Conservation (phyloP, 1,140 invertebrate genomes). For the Chymomyza costata region DNA sequence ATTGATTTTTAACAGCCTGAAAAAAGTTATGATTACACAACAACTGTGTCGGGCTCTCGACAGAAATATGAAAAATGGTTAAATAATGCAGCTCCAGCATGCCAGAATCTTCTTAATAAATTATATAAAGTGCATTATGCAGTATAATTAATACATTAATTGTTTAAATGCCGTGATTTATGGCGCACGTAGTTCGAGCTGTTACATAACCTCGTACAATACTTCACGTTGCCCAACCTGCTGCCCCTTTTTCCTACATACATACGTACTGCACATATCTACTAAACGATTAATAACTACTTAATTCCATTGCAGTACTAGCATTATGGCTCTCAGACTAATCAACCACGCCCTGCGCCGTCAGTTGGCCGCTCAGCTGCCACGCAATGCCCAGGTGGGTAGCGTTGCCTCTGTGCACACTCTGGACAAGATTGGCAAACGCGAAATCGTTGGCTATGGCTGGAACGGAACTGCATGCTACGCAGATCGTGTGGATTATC, state of each 20-base stretch:
- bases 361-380: slow-evolving; percentile 55
- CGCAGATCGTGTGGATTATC: slow-evolving; percentile 86
- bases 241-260: not conserved
- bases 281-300: not conserved
- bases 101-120: slow-evolving; percentile 7
- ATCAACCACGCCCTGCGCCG: slow-evolving; percentile 55
- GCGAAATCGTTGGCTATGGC: slow-evolving; percentile 94
- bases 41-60: slow-evolving; percentile 33
- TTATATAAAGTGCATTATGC: slow-evolving; percentile 6
- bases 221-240: not conserved
- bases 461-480: slow-evolving; percentile 89
- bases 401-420: slow-evolving; percentile 65
- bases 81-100: slow-evolving; percentile 26
- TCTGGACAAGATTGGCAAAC: slow-evolving; percentile 82
- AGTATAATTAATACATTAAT: slow-evolving; percentile 4
- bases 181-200: slow-evolving; percentile 8
- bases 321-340: slow-evolving; percentile 67
- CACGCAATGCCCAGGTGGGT: slow-evolving; percentile 46
- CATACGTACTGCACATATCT: slow-evolving; percentile 4
- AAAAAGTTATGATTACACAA: slow-evolving; percentile 71
- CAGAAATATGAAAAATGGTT: slow-evolving; percentile 37
- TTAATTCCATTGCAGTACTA: slow-evolving; percentile 19
- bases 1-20: no score
- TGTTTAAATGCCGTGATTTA: slow-evolving; percentile 5
- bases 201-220: slow-evolving; percentile 37